These are phyloP conservation scores for Lytechinus pictus DNA, from an alignment of 35 echinoderm and acorn worm species.

Conservation along the genomic window DNA sequence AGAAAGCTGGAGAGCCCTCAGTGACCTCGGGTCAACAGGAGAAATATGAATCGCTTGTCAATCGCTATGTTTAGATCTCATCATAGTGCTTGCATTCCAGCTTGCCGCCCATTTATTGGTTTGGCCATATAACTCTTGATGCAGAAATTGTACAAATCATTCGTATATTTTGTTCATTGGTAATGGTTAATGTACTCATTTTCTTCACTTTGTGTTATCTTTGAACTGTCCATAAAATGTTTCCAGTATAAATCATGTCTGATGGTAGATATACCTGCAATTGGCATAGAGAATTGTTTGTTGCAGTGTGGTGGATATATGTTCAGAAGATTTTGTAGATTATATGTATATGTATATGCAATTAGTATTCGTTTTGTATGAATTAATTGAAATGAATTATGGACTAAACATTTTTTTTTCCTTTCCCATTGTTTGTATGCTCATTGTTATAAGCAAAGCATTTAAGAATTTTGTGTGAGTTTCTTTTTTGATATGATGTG, in stretches of 20 bases:
- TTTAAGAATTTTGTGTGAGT: no score
- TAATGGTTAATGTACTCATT: background rate
- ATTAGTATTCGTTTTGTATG: background rate
- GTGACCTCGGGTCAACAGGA: conserved; percentile 88
- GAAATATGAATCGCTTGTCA: conserved; percentile 87
- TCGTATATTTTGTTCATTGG: no score
- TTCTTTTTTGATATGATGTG: no score
- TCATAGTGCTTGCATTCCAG: background rate
- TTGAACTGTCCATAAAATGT: background rate
- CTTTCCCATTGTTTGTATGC: no score
- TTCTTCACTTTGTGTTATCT: background rate
- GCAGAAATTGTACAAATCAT: no score
- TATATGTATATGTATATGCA: background rate
- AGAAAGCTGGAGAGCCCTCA: conserved; percentile 73
- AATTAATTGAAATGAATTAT: background rate
- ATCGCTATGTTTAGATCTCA: conserved; percentile 79
- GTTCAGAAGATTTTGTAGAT: background rate
- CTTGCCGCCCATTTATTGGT: no score
- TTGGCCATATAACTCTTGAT: no score
- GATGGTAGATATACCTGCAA: background rate
- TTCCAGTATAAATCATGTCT: background rate
- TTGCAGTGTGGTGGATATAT: background rate
- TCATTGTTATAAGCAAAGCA: no score
- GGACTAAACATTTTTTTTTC: no score
- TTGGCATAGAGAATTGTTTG: background rate